These are phyloP conservation scores for Latrodectus geometricus DNA, from an alignment of 1,140 invertebrate species.

Conservation along the genomic window DNA sequence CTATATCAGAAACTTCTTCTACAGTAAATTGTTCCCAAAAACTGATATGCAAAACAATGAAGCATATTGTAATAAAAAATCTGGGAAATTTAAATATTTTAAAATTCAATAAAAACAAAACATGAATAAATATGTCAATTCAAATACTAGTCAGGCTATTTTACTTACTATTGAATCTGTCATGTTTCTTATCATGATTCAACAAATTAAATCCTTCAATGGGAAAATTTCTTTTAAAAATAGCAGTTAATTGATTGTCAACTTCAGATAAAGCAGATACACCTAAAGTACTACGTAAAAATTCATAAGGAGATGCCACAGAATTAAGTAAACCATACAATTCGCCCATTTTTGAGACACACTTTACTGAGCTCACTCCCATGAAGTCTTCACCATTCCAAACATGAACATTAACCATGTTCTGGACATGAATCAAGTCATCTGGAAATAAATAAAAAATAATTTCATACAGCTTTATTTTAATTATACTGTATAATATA, in stretches of 20 bases:
- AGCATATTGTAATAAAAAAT: too few species aligned
- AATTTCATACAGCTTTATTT: too few species aligned
- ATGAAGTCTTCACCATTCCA: conserved; percentile 82
- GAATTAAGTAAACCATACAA: conserved; percentile 82
- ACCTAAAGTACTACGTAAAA: conserved; percentile 87
- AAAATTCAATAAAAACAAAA: too few species aligned
- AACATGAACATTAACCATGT: conserved; percentile 82
- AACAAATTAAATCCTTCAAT: conserved; percentile 57
- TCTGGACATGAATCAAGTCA: conserved; percentile 78
- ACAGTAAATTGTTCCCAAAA: too few species aligned
- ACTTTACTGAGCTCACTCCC: conserved; percentile 84
- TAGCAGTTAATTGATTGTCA: conserved; percentile 82
- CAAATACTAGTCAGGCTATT: too few species aligned
- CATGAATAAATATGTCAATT: too few species aligned
- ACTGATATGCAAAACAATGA: too few species aligned
- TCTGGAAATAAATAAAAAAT: conserved; percentile 65
- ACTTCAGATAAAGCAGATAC: conserved; percentile 82
- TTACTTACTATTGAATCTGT: conserved; percentile 82
- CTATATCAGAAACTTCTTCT: too few species aligned
- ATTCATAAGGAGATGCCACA: conserved; percentile 83
- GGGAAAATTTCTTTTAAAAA: conserved; percentile 77
- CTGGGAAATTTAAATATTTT: too few species aligned
- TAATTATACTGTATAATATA: too few species aligned
- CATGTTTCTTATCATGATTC: conserved; percentile 66
- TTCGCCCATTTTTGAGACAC: conserved; percentile 83